Conservation (phyloP, 2,797 vertebrate genomes). For the Ataeniobius toweri region DNA sequence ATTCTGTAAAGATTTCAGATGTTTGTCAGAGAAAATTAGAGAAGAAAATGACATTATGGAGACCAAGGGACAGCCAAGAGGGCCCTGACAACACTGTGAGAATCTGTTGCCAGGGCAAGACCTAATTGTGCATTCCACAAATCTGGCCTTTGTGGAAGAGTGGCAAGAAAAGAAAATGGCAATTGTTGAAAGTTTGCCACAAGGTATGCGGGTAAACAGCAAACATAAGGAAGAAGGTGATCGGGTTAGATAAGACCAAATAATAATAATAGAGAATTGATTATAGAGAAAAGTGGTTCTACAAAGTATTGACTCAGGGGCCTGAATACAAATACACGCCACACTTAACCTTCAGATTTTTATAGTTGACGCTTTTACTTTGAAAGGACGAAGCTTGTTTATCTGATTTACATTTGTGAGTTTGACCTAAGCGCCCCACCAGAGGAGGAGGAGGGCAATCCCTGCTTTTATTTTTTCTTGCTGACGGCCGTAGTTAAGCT, state of each 20-base stretch:
- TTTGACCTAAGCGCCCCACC: conserved; percentile 25
- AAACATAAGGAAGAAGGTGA: too few species aligned
- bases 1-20: too few species aligned
- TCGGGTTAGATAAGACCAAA: too few species aligned
- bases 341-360: background rate
- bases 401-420: background rate
- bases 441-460: conserved; percentile 58
- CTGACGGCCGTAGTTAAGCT: conserved; percentile 49
- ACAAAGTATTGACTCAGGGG: background rate
- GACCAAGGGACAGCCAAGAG: background rate
- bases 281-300: too few species aligned
- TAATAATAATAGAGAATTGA: too few species aligned
- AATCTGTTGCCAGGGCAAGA: background rate
- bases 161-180: background rate
- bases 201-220: too few species aligned
- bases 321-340: background rate
- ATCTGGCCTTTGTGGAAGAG: background rate
- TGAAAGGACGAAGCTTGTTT: conserved; percentile 34
- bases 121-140: background rate
- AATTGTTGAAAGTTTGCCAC: background rate
- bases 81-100: background rate
- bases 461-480: conserved; percentile 74
- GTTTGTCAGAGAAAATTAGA: too few species aligned
- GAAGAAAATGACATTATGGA: too few species aligned
- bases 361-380: conserved; percentile 51